Evolutionary conservation across 2,888 invertebrate genomes (phyloP).

Genomic region (Drosophila tanythrix): DNA sequence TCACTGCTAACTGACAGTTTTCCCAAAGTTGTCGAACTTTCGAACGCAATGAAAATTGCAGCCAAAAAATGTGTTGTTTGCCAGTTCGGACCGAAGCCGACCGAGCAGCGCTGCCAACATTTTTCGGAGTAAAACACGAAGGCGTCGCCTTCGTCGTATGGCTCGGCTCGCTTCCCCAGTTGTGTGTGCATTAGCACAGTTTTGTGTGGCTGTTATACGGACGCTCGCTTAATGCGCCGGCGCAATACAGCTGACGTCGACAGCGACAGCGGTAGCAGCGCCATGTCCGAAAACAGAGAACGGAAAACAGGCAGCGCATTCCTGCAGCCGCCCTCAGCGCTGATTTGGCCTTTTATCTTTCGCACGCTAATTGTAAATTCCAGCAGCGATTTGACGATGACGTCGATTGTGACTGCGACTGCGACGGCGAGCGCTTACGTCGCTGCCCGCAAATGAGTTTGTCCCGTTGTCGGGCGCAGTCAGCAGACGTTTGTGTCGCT

Average conservation of each 20-base stretch:
- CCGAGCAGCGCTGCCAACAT: conserved; percentile 19
- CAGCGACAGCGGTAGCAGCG: conserved; percentile 5
- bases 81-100: conserved; percentile 17
- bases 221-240: conserved; percentile 34
- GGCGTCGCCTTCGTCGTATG: conserved; percentile 3
- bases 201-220: conserved; percentile 40
- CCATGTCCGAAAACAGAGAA: conserved; percentile 3
- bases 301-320: conserved; percentile 33
- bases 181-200: conserved; percentile 38
- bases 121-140: conserved; percentile 53
- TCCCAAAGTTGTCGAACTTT: conserved; percentile 85
- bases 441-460: conserved; percentile 36
- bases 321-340: conserved; percentile 52
- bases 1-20: conserved; percentile 86
- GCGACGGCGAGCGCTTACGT: conserved; percentile 4
- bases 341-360: conserved; percentile 53
- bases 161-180: conserved; percentile 33
- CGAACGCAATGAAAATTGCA: conserved; percentile 83
- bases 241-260: conserved; percentile 39
- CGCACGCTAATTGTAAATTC: conserved; percentile 66
- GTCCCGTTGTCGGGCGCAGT: conserved; percentile 48
- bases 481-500: conserved; percentile 21
- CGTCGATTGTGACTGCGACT: conserved; percentile 20
- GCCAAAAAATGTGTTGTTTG: conserved; percentile 67
- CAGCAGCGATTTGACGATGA: conserved; percentile 35